Evolutionary conservation across 2,113 vertebrate species (phyloP), one percentile per base, ranked within the genome.

Genomic region (Ophiodon elongatus): DNA sequence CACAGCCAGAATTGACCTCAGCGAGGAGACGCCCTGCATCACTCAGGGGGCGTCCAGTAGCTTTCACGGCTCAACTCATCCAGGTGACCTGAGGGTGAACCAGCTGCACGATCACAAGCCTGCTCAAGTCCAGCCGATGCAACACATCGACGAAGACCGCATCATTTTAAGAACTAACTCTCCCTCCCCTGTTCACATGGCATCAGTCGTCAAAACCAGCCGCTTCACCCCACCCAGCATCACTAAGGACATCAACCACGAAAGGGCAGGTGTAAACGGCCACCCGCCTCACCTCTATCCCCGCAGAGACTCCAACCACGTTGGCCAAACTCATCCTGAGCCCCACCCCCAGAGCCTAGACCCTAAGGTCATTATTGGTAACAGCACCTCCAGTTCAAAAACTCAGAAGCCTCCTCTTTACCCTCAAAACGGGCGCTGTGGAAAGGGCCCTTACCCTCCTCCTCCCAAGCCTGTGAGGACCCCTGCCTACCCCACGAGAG

Each of bases 351-450:
- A 81, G 10, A 87, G 60, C 68, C 64, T 85, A 4, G 86, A 87
- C 78, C 91, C 85, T 7, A 86, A 73, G 57, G 87, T 90, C 52
- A 85, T 91, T 25, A 78, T 90, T 3, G 80, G 83, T 27, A 92
- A 84, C 85, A 88, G 81, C 70, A 87, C 88, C 15, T 73, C 85
- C 57, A 73, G 66, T 37, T 73, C 85, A 23, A 92, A 87, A 76
- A 95, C 88, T 77, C 93, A 94, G 39, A 94, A 94, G 74, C 93
- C 95, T 25, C 95, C 94, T n/a, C 88, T 84, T 5, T 94, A 95
- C 78, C 94, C 94, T 33, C 94, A 94, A 43, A 95, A 95, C 0
- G 94, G 94, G 45, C 90, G 78, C 11, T 91, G 88, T 27, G 88
- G 87, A 52, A 94, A 93, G 69, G 92, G 89, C 56, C 76, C 65